Percentiles rank a stretch among this genome's conserved stretches.
Evolutionary conservation across 2,797 vertebrate species (phyloP).

Genomic region (Zalophus californianus): DNA sequence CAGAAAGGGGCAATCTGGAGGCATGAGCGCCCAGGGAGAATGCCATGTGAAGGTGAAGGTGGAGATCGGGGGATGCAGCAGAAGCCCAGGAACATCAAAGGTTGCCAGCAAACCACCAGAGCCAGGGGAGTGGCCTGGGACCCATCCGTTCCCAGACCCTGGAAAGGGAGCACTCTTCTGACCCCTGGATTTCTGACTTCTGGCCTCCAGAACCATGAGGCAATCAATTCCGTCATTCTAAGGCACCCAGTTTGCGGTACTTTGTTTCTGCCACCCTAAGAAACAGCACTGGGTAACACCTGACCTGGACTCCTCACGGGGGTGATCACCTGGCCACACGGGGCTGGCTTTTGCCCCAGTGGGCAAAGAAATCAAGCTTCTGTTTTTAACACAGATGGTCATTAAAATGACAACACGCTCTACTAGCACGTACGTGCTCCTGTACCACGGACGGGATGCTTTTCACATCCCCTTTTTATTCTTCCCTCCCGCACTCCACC

Average conservation of each 20-base stretch:
- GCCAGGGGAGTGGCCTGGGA: neutral
- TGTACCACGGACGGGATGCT: neutral
- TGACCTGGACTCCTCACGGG: neutral
- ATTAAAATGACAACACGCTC: neutral
- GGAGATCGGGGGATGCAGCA: fast-evolving
- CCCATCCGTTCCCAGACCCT: neutral
- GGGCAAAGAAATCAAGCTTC: neutral
- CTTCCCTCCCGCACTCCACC: neutral
- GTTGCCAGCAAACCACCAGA: neutral
- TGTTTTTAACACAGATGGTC: neutral
- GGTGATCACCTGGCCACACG: neutral
- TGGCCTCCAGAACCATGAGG: neutral
- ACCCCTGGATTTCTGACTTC: neutral
- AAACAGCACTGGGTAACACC: neutral
- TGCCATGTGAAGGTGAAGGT: neutral
- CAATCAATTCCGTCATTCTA: neutral
- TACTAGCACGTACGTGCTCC: no score
- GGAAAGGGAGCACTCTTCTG: fast-evolving
- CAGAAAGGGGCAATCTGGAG: neutral
- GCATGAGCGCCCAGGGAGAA: neutral
- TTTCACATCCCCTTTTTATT: neutral
- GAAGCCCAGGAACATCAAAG: neutral
- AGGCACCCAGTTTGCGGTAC: neutral
- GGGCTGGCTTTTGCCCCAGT: neutral
- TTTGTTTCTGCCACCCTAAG: neutral